These are phyloP conservation scores for Cylindroiulus punctatus DNA, from an alignment of 2,888 invertebrate genomes.

Conservation along the genomic window DNA sequence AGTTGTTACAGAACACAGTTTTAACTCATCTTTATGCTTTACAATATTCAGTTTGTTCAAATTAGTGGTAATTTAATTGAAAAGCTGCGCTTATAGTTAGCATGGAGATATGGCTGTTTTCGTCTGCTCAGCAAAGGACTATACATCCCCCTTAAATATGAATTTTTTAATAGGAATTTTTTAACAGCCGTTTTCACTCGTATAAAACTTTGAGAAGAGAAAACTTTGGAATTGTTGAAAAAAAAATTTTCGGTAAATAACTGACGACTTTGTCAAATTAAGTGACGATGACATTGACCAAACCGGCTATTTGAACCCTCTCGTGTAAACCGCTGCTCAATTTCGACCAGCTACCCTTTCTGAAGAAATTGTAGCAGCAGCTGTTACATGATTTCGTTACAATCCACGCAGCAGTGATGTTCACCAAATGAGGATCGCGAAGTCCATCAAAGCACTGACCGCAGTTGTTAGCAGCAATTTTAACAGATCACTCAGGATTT, in stretches of 20 bases:
- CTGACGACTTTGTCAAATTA: not conserved
- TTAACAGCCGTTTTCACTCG: too few species aligned
- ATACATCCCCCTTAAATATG: too few species aligned
- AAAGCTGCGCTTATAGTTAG: too few species aligned
- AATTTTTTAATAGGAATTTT: too few species aligned
- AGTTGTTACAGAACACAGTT: too few species aligned
- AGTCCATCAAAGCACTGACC: conserved; percentile 51
- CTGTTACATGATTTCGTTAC: conserved; percentile 39
- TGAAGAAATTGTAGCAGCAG: conserved; percentile 44
- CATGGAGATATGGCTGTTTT: too few species aligned
- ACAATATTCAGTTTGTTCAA: too few species aligned
- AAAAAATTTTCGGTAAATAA: not conserved
- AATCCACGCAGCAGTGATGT: conserved; percentile 25
- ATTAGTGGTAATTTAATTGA: too few species aligned
- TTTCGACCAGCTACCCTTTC: not conserved
- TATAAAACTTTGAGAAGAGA: too few species aligned
- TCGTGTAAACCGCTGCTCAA: not conserved
- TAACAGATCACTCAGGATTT: conserved; percentile 50
- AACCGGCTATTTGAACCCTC: not conserved
- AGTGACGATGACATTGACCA: not conserved
- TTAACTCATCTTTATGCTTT: too few species aligned
- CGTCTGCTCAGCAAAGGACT: too few species aligned
- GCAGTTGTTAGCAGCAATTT: conserved; percentile 50
- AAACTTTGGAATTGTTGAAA: not conserved
- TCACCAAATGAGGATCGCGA: conserved; percentile 49